phyloP scores from a whole-genome alignment of 2,888 invertebrate genomes.

The Stegana nigrithorax region DNA sequence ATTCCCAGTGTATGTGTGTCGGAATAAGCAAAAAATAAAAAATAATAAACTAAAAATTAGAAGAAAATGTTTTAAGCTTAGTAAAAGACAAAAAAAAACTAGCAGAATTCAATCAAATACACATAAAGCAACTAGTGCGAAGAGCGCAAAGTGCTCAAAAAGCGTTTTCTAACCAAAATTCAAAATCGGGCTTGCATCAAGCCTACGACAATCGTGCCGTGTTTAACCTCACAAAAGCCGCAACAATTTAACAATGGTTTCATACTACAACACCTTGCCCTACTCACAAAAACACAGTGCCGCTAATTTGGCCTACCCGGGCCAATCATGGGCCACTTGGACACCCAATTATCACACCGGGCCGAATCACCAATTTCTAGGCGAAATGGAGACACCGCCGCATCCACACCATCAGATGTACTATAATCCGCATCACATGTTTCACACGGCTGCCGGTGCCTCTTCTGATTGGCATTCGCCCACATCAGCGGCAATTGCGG shows the following conservation, averaged over 20 bases:
- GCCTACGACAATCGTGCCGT: not conserved
- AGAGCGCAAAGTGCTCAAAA: not conserved
- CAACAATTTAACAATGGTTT: slow-evolving; percentile 72
- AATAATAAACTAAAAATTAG: not conserved
- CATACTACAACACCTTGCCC: slow-evolving; percentile 76
- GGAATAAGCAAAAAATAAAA: not conserved
- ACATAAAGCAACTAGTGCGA: slow-evolving; percentile 3
- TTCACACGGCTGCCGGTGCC: slow-evolving; percentile 65
- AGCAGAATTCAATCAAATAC: not conserved
- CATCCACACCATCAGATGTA: slow-evolving; percentile 68
- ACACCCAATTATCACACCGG: slow-evolving; percentile 69
- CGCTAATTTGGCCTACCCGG: slow-evolving; percentile 71
- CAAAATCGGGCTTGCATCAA: slow-evolving; percentile 23
- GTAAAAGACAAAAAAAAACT: not conserved
- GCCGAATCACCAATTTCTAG: slow-evolving; percentile 66
- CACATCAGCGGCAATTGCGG: slow-evolving; percentile 49
- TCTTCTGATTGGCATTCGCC: slow-evolving; percentile 64
- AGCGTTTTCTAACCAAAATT: slow-evolving; percentile 1
- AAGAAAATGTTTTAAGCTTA: slow-evolving; percentile 3
- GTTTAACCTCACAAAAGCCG: not conserved
- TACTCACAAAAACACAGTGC: slow-evolving; percentile 75
- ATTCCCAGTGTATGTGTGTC: too few species aligned
- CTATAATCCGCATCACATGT: slow-evolving; percentile 69
- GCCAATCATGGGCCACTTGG: slow-evolving; percentile 70
- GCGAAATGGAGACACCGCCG: slow-evolving; percentile 68